Evolutionary conservation across 2,113 vertebrate species (phyloP), one percentile per base, ranked within the genome.

Genomic region (Ascaphus truei): DNA sequence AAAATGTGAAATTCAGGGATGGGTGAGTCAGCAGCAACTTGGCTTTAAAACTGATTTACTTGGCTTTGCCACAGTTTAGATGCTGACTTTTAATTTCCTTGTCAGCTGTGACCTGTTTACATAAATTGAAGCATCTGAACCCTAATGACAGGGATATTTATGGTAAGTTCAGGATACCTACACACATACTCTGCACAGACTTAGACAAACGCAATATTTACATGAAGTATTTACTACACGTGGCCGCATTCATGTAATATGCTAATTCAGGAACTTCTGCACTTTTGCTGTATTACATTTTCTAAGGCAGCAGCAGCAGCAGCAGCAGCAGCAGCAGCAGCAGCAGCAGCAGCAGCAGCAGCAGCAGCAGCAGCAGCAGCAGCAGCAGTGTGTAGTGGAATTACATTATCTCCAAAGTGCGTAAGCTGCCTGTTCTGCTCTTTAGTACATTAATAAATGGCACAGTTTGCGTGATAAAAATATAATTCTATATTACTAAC

Each of bases 71-170:
- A 51, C 29, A 61, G 67, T 71, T 71, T 71, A 71, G 67, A 71
- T 61, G 67, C 67, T 71, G 67, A 71, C 56, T 71, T 71, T 71
- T 61, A 60, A 71, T 71, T 71, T 71, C 67, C 67, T 71, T 61
- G 67, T 71, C 67, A 71, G 67, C 67, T 71, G 67, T 41, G 26
- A 61, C 67, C 45, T 71, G 67, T 71, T 71, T 71, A 71, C 45
- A 71, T 39, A 71, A 47, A 60, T 33, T 31, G 57, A 61, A 60
- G 47, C 56, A 36, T 51, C 45, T 39, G 67, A 50, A 41, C 67
- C 67, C 45, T 36, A 71, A 71, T 61, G 67, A 71, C 67, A 71
- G 57, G n/a, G 20, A 71, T 61, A 71, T 71, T 71, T 61, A 71
- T 61, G 45, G 57, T 26, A 6, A 25, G 60, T 47, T 18, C 56